Evolutionary conservation across 2,888 invertebrate species (phyloP), one percentile per base, ranked within the genome.

Genomic region (Netelia melanura): DNA sequence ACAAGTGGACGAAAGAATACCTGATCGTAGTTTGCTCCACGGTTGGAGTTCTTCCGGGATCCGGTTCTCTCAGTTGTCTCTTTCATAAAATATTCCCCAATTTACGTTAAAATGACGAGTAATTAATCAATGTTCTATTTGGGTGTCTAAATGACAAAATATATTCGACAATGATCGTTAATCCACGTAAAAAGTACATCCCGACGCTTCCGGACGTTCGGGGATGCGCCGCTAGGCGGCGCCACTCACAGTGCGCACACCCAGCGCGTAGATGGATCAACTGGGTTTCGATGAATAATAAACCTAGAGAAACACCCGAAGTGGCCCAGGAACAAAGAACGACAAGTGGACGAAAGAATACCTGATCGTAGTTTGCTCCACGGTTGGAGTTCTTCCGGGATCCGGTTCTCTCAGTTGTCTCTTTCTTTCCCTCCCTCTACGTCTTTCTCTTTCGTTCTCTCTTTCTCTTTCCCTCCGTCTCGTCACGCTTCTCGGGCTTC

Each of bases 371-470:
- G 78, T 78, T 78, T 70, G 78, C 74, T 76, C 70, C 74, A 78
- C 77, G 74, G 52, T 64, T 56, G 25, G 67, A 72, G 54, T 64
- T 78, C 84, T 84, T 84, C 84, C 84, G 84, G 84, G 78, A 84
- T 84, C 81, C 84, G 84, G 84, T 81, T 81, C 62, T 81, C 78
- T 74, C 68, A 84, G 81, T 78, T 65, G 48, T 75, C 65, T 83
- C 80, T 77, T 68, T 78, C 74, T 74, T 58, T 71, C 72, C 67
- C 82, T 61, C 74, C 70, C 64, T 14, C 48, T 14, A 23, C 71
- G 77, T 65, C 74, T 44, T 71, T 62, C 72, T 67, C 14, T 78
- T 78, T 65, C 58, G 65, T 54, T 82, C 79, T 65, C 70, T 44
- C 77, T 62, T 72, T 67, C 21, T 78, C 70, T 65, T 48, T 44